A percentile compares a stretch with the other conserved stretches of the same genome.
Conservation (phyloP, 2,888 invertebrate species). For the Tiphia femorata region DNA sequence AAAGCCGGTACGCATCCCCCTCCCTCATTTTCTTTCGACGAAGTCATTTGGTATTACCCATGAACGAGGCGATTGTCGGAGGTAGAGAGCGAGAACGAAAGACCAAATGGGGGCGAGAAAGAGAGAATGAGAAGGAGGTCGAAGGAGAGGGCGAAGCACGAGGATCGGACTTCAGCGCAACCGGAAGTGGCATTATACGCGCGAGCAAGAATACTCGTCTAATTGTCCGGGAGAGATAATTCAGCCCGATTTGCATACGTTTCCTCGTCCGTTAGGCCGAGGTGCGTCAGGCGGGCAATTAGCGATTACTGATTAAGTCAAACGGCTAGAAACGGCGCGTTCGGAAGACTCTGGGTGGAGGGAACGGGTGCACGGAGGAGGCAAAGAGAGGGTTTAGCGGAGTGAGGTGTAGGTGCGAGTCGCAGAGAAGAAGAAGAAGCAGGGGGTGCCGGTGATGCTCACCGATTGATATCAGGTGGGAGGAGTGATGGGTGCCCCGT, state of each 20-base stretch:
- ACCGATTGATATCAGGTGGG: constrained; percentile 62
- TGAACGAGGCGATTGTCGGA: neutral
- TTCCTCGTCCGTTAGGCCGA: constrained; percentile 64
- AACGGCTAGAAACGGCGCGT: constrained; percentile 54
- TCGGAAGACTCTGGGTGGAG: constrained; percentile 34
- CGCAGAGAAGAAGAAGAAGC: constrained; percentile 16
- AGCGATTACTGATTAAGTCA: constrained; percentile 70
- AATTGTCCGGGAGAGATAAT: constrained; percentile 66
- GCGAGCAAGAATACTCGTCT: constrained; percentile 61
- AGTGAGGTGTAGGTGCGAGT: constrained; percentile 20
- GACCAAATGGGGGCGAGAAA: neutral
- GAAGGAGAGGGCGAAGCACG: neutral
- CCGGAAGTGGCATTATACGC: constrained; percentile 62
- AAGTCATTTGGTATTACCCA: neutral
- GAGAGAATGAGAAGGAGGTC: neutral
- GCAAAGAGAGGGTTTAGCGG: constrained; percentile 21
- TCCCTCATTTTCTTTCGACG: neutral
- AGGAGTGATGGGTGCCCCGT: constrained; percentile 59
- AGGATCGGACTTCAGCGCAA: constrained; percentile 39
- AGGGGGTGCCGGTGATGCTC: constrained; percentile 56
- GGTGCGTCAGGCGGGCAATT: constrained; percentile 66
- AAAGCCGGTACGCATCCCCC: neutral
- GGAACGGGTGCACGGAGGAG: constrained; percentile 3
- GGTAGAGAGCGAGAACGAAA: neutral
- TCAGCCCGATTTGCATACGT: constrained; percentile 65